phyloP scores from a whole-genome alignment of 2,113 vertebrate species.

The Triplophysa dalaica region DNA sequence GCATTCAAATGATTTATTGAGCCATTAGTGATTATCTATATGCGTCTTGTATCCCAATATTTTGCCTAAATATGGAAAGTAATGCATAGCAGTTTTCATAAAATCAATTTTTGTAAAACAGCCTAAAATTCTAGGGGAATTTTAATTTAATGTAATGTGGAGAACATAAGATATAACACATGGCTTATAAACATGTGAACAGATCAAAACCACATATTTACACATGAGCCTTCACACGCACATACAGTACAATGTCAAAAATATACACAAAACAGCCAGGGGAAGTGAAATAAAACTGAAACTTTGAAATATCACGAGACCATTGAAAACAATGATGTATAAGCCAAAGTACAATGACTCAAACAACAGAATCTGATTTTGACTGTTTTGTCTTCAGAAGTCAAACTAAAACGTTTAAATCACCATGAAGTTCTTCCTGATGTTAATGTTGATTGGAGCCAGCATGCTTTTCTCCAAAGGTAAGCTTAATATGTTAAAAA shows the following conservation, averaged over 20 bases:
- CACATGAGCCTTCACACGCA: slow-evolving; percentile 27
- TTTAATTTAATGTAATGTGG: neutral
- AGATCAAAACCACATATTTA: slow-evolving; percentile 42
- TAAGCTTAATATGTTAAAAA: slow-evolving; percentile 47
- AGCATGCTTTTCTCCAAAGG: slow-evolving; percentile 46
- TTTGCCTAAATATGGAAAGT: neutral
- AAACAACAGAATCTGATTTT: neutral
- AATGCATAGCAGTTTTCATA: neutral
- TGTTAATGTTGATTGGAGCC: slow-evolving; percentile 29
- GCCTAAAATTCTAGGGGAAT: neutral
- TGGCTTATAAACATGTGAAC: slow-evolving; percentile 51
- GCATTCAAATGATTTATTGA: no score
- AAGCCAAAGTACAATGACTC: neutral
- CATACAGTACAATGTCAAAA: neutral
- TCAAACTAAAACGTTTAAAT: neutral
- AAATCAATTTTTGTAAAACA: neutral
- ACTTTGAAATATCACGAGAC: slow-evolving; percentile 56
- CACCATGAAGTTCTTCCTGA: slow-evolving; percentile 47
- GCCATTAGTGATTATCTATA: no score
- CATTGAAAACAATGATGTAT: slow-evolving; percentile 19
- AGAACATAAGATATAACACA: slow-evolving; percentile 5
- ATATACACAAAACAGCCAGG: neutral
- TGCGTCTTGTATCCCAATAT: no score
- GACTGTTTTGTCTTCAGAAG: slow-evolving; percentile 47
- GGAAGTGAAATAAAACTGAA: slow-evolving; percentile 35